Evolutionary conservation across 2,113 vertebrate species (phyloP).

Genomic region (Carassius gibelio): DNA sequence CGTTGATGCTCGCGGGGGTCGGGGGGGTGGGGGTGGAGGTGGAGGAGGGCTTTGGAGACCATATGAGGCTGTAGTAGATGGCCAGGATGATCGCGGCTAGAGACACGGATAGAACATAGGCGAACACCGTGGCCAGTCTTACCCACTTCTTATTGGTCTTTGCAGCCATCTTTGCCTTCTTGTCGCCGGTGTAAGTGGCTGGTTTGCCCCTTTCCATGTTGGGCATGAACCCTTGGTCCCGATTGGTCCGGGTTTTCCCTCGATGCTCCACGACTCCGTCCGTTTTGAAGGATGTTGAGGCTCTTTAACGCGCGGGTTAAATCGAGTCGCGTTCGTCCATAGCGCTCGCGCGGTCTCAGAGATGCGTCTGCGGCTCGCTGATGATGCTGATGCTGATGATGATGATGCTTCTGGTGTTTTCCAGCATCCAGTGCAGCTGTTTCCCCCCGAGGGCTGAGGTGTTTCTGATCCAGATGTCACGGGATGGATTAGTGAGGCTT

Average conservation of each 20-base stretch:
- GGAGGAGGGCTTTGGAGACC: slow-evolving; percentile 58
- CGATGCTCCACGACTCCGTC: slow-evolving; percentile 92
- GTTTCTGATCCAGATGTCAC: slow-evolving; percentile 52
- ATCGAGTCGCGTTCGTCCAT: slow-evolving; percentile 61
- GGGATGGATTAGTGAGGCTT: slow-evolving; percentile 49
- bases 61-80: slow-evolving; percentile 96
- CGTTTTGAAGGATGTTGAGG: slow-evolving; percentile 78
- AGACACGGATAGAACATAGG: slow-evolving; percentile 95
- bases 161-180: slow-evolving; percentile 99
- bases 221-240: slow-evolving; percentile 91
- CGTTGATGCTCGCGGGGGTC: background rate
- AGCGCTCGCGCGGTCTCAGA: slow-evolving; percentile 56
- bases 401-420: slow-evolving; percentile 57
- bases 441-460: slow-evolving; percentile 15
- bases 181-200: slow-evolving; percentile 97
- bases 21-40: slow-evolving; percentile 57
- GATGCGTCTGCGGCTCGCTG: slow-evolving; percentile 67
- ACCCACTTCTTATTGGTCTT: slow-evolving; percentile 99
- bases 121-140: slow-evolving; percentile 95
- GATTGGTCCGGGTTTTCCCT: slow-evolving; percentile 87
- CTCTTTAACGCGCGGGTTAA: slow-evolving; percentile 39
- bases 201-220: slow-evolving; percentile 94
- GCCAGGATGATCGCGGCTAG: slow-evolving; percentile 96
- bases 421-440: slow-evolving; percentile 64
- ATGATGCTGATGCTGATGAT: slow-evolving; percentile 33